Evolutionary conservation across 2,113 vertebrate species (phyloP).

Genomic region (Nipponia nippon): DNA sequence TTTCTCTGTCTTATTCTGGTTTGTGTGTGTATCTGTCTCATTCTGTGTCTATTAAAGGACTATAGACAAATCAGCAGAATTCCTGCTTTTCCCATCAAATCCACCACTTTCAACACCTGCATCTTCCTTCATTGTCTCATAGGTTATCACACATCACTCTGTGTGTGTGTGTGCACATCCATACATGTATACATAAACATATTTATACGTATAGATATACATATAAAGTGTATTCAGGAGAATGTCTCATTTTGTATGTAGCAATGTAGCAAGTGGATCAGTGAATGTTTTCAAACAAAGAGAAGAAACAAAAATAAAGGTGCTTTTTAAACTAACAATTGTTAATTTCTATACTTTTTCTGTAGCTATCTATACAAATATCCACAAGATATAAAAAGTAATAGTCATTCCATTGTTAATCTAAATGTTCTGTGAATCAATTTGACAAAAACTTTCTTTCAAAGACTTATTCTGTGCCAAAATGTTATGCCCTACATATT

Average conservation of each 20-base stretch:
- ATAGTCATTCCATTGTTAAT: neutral
- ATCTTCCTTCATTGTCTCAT: neutral
- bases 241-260: neutral
- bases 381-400: neutral
- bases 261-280: neutral
- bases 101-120: neutral
- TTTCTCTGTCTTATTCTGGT: neutral
- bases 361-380: neutral
- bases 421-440: neutral
- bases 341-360: neutral
- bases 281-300: neutral
- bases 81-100: neutral
- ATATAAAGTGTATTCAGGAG: neutral
- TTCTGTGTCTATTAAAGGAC: neutral
- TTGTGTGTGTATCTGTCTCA: neutral
- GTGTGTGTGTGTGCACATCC: fast-evolving
- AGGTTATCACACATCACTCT: neutral
- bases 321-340: neutral
- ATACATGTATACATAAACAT: neutral
- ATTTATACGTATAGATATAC: fast-evolving
- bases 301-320: neutral
- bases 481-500: neutral
- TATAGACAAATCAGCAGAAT: neutral
- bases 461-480: neutral
- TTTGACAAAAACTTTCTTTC: neutral